These are phyloP conservation scores for Drosophila orosa DNA, from an alignment of 1,140 invertebrate genomes.

Conservation along the genomic window DNA sequence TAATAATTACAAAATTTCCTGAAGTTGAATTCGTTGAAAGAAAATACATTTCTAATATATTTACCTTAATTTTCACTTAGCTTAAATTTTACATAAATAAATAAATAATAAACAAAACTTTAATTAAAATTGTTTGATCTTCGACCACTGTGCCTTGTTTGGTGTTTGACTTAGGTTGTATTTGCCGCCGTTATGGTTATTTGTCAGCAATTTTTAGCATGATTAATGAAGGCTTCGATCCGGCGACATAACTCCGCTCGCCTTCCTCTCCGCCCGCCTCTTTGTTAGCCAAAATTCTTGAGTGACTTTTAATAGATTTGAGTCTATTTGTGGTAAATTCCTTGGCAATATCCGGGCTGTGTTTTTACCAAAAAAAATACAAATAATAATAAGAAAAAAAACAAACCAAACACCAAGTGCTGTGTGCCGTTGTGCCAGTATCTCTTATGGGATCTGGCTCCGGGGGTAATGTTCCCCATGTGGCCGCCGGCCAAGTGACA, in stretches of 20 bases:
- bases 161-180: slow-evolving; percentile 22
- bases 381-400: background rate
- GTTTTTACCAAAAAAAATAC: background rate
- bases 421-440: slow-evolving; percentile 2
- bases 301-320: slow-evolving; percentile 70
- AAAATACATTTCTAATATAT: background rate
- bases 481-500: slow-evolving; percentile 66
- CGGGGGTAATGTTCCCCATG: slow-evolving; percentile 74
- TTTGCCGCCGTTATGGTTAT: slow-evolving; percentile 68
- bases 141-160: slow-evolving; percentile 6
- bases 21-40: too few relatives aligned
- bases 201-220: slow-evolving; percentile 75
- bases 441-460: slow-evolving; percentile 31
- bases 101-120: background rate
- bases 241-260: slow-evolving; percentile 56
- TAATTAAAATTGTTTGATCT: background rate
- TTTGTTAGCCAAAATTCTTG: slow-evolving; percentile 65
- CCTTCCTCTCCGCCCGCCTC: background rate
- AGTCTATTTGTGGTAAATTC: slow-evolving; percentile 41
- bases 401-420: background rate
- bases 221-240: slow-evolving; percentile 74
- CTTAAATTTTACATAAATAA: background rate
- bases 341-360: slow-evolving; percentile 48
- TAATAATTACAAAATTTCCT: too few relatives aligned
- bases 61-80: too few relatives aligned